Evolutionary conservation across 2,888 invertebrate genomes (phyloP).

Genomic region (Aplocera efformata): DNA sequence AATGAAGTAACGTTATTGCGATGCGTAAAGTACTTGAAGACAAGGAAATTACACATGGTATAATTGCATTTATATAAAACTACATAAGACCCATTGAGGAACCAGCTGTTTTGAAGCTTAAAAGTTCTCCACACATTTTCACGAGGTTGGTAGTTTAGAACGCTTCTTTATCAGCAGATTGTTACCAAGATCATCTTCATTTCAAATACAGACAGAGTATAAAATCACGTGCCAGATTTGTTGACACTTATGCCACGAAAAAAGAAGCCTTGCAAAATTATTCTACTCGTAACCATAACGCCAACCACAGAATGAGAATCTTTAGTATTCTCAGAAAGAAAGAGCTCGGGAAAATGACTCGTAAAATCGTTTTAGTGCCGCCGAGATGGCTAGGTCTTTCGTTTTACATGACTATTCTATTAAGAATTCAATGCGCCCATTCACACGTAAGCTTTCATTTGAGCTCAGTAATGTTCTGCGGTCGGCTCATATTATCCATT

Average conservation of each 20-base stretch:
- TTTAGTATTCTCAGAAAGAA: slow-evolving; percentile 4
- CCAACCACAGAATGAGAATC: slow-evolving; percentile 5
- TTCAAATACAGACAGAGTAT: too few species aligned
- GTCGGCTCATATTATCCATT: slow-evolving; percentile 2
- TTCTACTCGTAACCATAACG: slow-evolving; percentile 1
- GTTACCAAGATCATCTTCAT: too few species aligned
- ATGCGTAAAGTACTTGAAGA: too few species aligned
- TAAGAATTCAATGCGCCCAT: slow-evolving; percentile 8
- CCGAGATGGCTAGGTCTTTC: slow-evolving; percentile 6
- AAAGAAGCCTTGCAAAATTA: slow-evolving; percentile 4
- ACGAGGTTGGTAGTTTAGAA: too few species aligned
- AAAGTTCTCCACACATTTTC: too few species aligned
- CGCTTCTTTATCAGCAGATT: too few species aligned
- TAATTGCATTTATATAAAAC: too few species aligned
- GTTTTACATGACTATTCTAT: slow-evolving; percentile 12
- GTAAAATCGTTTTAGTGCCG: slow-evolving; percentile 11
- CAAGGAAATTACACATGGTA: too few species aligned
- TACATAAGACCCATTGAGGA: too few species aligned
- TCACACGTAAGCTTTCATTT: slow-evolving; percentile 13
- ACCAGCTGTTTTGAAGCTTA: too few species aligned
- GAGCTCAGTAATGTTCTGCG: not conserved
- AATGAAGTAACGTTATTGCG: too few species aligned
- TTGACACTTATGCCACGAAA: not conserved
- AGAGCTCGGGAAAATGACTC: slow-evolving; percentile 8
- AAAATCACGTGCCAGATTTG: too few species aligned